A percentile compares a stretch with the other conserved stretches of the same genome.
Conservation (phyloP, 1,140 invertebrate genomes). For the Orchesella cincta region DNA sequence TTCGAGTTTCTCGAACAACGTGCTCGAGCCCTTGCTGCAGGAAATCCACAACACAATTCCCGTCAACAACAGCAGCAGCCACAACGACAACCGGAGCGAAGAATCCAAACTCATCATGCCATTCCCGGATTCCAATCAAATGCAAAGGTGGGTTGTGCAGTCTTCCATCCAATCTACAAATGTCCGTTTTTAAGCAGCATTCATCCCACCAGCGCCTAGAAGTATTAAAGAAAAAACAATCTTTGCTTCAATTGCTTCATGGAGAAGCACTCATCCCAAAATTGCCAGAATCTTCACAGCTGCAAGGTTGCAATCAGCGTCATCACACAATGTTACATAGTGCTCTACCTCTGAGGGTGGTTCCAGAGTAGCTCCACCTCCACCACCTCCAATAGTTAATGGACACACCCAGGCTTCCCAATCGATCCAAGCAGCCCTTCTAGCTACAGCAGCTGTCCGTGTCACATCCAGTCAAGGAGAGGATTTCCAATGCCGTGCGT, state of each 20-base stretch:
- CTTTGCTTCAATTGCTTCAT: background rate
- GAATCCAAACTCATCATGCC: background rate
- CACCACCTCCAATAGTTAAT: background rate
- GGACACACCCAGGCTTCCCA: background rate
- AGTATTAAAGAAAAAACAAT: background rate
- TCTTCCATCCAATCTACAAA: background rate
- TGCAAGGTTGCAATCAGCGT: background rate
- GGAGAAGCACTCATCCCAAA: background rate
- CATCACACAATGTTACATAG: conserved; percentile 12
- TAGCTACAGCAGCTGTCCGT: background rate
- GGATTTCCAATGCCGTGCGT: background rate
- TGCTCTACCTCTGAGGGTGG: background rate
- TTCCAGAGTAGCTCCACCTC: background rate
- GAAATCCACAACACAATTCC: background rate
- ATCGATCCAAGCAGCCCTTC: background rate
- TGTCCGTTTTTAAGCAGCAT: background rate
- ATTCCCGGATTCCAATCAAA: background rate
- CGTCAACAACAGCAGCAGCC: background rate
- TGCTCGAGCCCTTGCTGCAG: background rate
- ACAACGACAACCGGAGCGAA: background rate
- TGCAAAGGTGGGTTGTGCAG: background rate
- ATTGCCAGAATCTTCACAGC: background rate
- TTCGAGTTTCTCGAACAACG: conserved; percentile 7
- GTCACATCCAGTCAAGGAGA: background rate
- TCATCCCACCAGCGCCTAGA: background rate